These are phyloP conservation scores for Meloidogyne chitwoodi DNA, from an alignment of 1,140 invertebrate genomes.

Conservation along the genomic window DNA sequence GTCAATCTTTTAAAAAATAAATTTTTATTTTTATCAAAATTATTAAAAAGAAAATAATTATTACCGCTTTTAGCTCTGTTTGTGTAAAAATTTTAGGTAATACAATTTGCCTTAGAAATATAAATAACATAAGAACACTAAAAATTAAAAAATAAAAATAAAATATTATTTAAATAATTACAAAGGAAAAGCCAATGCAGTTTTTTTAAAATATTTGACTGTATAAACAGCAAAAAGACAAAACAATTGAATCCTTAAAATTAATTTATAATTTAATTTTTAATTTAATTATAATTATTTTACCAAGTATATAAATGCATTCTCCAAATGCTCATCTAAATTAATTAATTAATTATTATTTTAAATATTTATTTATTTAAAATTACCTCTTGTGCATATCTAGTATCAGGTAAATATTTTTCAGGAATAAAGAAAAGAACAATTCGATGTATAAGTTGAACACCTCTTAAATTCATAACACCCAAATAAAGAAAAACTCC, in stretches of 20 bases:
- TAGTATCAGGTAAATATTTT: conserved; percentile 46
- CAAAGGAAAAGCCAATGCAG: conserved; percentile 53
- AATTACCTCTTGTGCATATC: conserved; percentile 40
- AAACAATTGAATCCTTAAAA: conserved; percentile 43
- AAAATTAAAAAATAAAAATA: neutral
- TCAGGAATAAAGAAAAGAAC: conserved; percentile 53
- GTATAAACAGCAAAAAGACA: conserved; percentile 48
- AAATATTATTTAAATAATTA: neutral
- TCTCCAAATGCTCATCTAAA: conserved; percentile 46
- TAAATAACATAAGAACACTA: conserved; percentile 51
- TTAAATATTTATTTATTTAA: neutral
- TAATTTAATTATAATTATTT: neutral
- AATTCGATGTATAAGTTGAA: conserved; percentile 49
- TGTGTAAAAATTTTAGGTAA: conserved; percentile 49
- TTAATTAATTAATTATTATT: conserved; percentile 16
- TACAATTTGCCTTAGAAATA: conserved; percentile 45
- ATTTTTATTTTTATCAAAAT: neutral
- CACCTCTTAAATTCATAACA: conserved; percentile 52
- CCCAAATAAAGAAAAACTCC: conserved; percentile 96
- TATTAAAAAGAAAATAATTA: neutral
- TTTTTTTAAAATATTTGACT: conserved; percentile 30
- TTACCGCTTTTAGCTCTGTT: conserved; percentile 52
- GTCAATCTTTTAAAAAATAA: conserved; percentile 30
- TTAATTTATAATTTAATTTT: neutral
- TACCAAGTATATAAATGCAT: conserved; percentile 53